Percentiles rank a stretch among this genome's conserved stretches.
Evolutionary conservation across 2,797 vertebrate species (phyloP).

Genomic region (Pteropus rufus): DNA sequence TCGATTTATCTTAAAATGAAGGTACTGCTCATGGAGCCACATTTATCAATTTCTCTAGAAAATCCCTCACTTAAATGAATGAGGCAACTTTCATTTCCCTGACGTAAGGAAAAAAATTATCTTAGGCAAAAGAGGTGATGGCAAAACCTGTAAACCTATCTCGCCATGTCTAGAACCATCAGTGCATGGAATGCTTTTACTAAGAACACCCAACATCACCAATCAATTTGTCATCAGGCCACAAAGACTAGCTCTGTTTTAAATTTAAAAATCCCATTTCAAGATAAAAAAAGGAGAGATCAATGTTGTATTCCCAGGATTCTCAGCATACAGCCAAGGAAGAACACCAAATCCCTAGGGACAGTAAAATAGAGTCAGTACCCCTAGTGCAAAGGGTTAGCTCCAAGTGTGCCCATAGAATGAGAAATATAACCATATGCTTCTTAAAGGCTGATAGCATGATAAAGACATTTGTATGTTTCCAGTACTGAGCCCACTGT

Average conservation of each 20-base stretch:
- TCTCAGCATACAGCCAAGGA: background rate
- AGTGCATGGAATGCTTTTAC: background rate
- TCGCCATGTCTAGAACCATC: background rate
- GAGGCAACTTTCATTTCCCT: constrained; percentile 22
- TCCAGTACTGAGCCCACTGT: background rate
- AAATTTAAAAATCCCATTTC: constrained; percentile 53
- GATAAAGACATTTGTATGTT: background rate
- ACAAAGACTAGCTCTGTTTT: constrained; percentile 63
- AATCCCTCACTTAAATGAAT: constrained; percentile 11
- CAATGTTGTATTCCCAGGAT: background rate
- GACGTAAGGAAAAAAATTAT: background rate
- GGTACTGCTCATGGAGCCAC: background rate
- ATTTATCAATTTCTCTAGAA: background rate
- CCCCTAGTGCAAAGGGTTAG: background rate
- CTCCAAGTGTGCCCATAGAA: background rate
- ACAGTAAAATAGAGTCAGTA: background rate
- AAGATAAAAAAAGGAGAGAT: background rate
- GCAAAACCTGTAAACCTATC: background rate
- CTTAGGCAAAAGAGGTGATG: background rate
- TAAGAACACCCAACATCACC: background rate
- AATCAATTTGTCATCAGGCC: constrained; percentile 55
- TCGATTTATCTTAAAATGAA: constrained; percentile 20
- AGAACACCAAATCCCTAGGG: background rate
- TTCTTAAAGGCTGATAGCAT: background rate
- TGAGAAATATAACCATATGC: background rate